Base-by-base conservation (phyloP, 2,113 vertebrate genomes). In the Hystrix brachyura region DNA sequence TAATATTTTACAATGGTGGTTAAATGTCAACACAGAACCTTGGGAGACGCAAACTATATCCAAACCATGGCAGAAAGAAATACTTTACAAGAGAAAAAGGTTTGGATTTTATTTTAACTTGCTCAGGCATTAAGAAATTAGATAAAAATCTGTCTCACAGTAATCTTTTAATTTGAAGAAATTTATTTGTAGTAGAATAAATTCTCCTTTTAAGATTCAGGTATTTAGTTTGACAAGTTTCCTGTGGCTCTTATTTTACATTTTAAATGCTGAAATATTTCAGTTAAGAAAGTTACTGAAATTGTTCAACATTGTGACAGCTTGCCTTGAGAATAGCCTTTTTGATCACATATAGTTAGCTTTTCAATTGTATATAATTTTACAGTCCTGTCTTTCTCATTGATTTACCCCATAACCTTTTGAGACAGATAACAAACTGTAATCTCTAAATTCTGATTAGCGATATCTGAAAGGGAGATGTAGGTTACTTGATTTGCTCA, bases 241-340 rank as follows among this genome's bases (percentile, higher is more conserved):
- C 9, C 13, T 84, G 92, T 65, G 60, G 25, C 14, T 80, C 62
- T 82, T 87, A 67, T 67, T 93, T 91, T 93, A 69, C 34, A 5
- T 89, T 90, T 84, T 84, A 92, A 87, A 60, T 92, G 27, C 21
- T 83, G 53, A 78, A 90, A 65, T 69, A n/a, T 55, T 90, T 92
- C 38, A 38, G 11, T 83, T 57, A 59, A 81, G 87, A 85, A 43
- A 59, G n/a, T 69, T 6, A 86, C 48, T 84, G 14, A 11, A 74
- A 72, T 87, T 94, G 14, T 67, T 95, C 15, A 81, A 17, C 11
- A 78, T 85, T 81, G 23, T 14, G 64, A 6, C 34, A 87, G n/a
- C 15, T 34, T 89, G 21, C 76, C 51, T 79, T 79, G 51, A 79
- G 29, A 79, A 34, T 79, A 79, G 32, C 38, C 55, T 57, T 57